Conservation (phyloP, 2,888 invertebrate genomes). For the Pristionchus entomophagus region DNA sequence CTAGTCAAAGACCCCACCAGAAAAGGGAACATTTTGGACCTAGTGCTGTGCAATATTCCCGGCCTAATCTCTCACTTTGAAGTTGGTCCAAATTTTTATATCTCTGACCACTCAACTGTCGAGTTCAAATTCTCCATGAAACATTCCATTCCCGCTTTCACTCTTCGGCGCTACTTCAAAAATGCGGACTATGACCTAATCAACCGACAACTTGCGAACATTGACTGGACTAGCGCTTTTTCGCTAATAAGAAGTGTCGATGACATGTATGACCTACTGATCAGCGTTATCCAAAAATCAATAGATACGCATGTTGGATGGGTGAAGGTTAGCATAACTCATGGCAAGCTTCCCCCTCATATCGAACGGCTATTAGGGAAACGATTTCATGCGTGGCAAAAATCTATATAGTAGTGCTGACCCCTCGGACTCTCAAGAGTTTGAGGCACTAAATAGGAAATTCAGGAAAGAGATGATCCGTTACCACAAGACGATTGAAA, state of each 20-base stretch:
- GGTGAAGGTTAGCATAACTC: background rate
- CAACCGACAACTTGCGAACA: background rate
- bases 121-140: background rate
- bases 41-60: background rate
- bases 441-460: background rate
- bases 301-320: background rate
- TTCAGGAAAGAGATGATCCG: background rate
- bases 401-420: too few species aligned
- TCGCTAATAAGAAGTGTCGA: background rate
- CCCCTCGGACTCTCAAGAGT: too few species aligned
- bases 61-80: background rate
- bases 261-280: background rate
- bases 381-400: background rate
- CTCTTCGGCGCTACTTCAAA: background rate
- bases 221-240: background rate
- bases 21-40: background rate
- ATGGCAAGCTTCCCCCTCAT: background rate
- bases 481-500: background rate
- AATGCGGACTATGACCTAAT: background rate
- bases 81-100: background rate
- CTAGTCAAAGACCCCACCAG: too few species aligned
- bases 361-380: background rate
- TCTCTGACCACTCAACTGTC: background rate
- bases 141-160: background rate
- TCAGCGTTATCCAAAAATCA: background rate